Base-by-base conservation (phyloP, 2,797 vertebrate species). In the Meriones psammophilus region DNA sequence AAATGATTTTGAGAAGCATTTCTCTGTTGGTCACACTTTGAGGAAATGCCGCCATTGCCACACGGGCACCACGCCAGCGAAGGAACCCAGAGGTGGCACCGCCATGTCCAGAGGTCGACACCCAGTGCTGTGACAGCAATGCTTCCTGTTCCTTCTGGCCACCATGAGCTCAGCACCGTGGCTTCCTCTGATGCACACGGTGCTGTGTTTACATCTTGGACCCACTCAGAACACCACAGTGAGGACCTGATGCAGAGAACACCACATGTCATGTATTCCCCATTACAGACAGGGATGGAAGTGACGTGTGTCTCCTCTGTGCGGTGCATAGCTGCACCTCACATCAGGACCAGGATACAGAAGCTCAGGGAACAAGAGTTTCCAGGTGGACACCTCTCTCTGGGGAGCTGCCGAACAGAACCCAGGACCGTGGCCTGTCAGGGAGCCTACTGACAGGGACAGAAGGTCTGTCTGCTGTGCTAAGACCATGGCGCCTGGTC, bases 91-190 rank as follows among this genome's bases (percentile, higher is more conserved):
- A 33, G 42, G 18, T 15, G 42, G 30, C 42, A 1, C 12, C 0
- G 0, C 18, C 1, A 12, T 9, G 46, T 56, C 71, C 50, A 2
- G 39, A 74, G 22, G 10, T 3, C 7, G 26, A 20, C 30, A 15
- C 0, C 69, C 42, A 1, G 3, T 17, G 0, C 4, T 22, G 0
- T 14, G 36, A 20, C 42, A 58, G n/a, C 56, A 3, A 20, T 22
- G 4, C 30, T 30, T 58, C 58, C 36, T 30, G n/a, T 12, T 8
- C 20, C n/a, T 2, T 24, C 3, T 3, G 0, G 20, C 24, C 42
- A 0, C 2, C 13, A 3, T 1, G 0, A 0, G 1, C 36, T 26
- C n/a, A 4, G 8, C 8, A 0, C 1, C 1, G 0, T 1, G 36
- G 14, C 86, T 68, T 58, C 50, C 71, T 89, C 46, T 8, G n/a